Evolutionary conservation across 1,140 invertebrate species (phyloP), one percentile per base, ranked within the genome.

Genomic region (Saccostrea cuccullata): DNA sequence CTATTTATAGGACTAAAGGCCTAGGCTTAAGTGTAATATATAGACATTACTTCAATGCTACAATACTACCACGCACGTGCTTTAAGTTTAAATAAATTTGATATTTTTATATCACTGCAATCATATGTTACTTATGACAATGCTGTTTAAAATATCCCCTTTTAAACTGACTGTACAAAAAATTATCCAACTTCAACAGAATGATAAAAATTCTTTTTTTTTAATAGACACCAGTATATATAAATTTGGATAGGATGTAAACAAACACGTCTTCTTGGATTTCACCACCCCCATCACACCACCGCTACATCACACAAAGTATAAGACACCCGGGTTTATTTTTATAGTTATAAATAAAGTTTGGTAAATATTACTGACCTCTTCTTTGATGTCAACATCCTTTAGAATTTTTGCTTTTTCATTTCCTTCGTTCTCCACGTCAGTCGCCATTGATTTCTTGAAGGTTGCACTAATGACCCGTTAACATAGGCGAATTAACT

Each of bases 401-500:
- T 77, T 11, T 26, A 12, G 15, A 77, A 77, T 26, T 77, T 26
- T 11, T 77, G 70, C 15, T 77, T 77, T 77, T 30, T 40, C 70
- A 77, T 77, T 77, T 77, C 70, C 70, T 77, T 77, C 70, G 30
- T 26, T 17, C 70, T 77, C 70, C 70, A 77, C 70, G 70, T 77
- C 23, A 77, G 70, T 77, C 70, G 70, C 70, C 70, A 77, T 77
- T 77, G 70, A 77, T 77, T 77, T 77, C 23, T 77, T 26, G 36
- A 36, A 77, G 70, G 70, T 77, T 77, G 70, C 70, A 77, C 70
- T 77, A 77, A 77, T 77, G 70, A 77, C 70, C 70, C 26, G 70
- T 77, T 30, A 77, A 30, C n/a, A 64, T 64, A 17, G 23, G 9
- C 26, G 12, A 12, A 77, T 0, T 73, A 1, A 36, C 30, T 23